A percentile compares a stretch with the other conserved stretches of the same genome.
Conservation (phyloP, 2,888 invertebrate species). For the Troides oblongomaculatus region DNA sequence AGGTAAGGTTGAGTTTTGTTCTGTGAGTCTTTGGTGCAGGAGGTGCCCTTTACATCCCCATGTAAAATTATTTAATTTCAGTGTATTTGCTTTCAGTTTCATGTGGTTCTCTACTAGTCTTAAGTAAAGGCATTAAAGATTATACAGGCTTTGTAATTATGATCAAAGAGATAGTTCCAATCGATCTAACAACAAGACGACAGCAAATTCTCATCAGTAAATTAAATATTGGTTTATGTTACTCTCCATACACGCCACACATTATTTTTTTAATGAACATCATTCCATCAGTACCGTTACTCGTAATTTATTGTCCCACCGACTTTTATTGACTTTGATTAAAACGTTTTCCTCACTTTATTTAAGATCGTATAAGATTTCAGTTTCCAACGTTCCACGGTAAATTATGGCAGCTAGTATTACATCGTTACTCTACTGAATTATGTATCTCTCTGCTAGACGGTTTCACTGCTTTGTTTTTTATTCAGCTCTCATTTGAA, state of each 20-base stretch:
- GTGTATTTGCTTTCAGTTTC: too few species aligned
- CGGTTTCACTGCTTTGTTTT: conserved; percentile 18
- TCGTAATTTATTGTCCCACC: conserved; percentile 18
- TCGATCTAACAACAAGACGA: too few species aligned
- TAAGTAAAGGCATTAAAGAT: too few species aligned
- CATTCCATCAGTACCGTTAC: not conserved
- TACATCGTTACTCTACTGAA: conserved; percentile 28
- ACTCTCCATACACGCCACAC: not conserved
- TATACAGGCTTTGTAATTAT: too few species aligned
- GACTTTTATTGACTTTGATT: conserved; percentile 28
- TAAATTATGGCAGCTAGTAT: conserved; percentile 27
- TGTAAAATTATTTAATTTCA: too few species aligned
- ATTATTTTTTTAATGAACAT: not conserved
- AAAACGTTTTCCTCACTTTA: conserved; percentile 22
- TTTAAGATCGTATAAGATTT: conserved; percentile 28
- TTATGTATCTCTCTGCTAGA: conserved; percentile 22
- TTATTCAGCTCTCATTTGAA: conserved; percentile 16
- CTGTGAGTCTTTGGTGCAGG: too few species aligned
- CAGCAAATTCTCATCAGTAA: too few species aligned
- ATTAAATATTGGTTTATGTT: not conserved
- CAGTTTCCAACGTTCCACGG: conserved; percentile 22
- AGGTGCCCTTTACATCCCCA: too few species aligned
- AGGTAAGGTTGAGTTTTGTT: too few species aligned
- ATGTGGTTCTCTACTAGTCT: too few species aligned
- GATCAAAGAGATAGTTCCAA: too few species aligned